Evolutionary conservation across 1,140 invertebrate species (phyloP), one percentile per base, ranked within the genome.

Genomic region (Drosophila kohkoa): DNA sequence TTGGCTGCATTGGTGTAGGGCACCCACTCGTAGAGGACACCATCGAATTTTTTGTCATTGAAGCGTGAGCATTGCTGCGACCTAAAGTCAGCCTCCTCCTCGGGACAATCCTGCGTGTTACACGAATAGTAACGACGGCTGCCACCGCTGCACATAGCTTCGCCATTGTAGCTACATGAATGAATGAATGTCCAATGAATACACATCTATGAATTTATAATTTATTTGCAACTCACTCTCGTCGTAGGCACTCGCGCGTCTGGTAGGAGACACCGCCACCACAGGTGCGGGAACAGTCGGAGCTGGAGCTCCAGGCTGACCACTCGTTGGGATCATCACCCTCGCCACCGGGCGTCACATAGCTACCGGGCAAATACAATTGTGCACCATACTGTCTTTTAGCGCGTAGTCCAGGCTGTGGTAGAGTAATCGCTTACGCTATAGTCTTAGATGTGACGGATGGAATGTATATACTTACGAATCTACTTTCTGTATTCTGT

Each of bases 81-180:
- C 70, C 98, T 94, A 93, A 97, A 99, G 92, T 99, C 98, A 25
- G 88, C 92, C n/a, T 95, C 93, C 38, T 94, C 94, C 65, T 95
- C 95, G 0, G 96, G 95, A 92, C 98, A 98, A 91, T 97, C 96
- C 94, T 98, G 96, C 13, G 97, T 96, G 91, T 98, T 98, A 89
- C 98, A 99, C 2, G 97, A 98, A 92, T 97, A 97, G 93, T 96
- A 98, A 91, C 96, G 95, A 48, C 95, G 96, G 60, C 94, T 94
- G 1, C 97, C 95, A 10, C 97, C 98, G 5, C 93, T 93, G 85
- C 98, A 99, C 10, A 91, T 90, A 20, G 94, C 93, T 55, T 92
- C 92, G 1, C 95, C 94, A 85, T 94, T 94, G 68, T 93, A 88
- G 64, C 95, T 95, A 25, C 20, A 25, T 25, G 91, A 65, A 25